Percentiles rank a stretch among this genome's conserved stretches.
Conservation (phyloP, 2,797 vertebrate genomes). For the Galagoides demidoff region DNA sequence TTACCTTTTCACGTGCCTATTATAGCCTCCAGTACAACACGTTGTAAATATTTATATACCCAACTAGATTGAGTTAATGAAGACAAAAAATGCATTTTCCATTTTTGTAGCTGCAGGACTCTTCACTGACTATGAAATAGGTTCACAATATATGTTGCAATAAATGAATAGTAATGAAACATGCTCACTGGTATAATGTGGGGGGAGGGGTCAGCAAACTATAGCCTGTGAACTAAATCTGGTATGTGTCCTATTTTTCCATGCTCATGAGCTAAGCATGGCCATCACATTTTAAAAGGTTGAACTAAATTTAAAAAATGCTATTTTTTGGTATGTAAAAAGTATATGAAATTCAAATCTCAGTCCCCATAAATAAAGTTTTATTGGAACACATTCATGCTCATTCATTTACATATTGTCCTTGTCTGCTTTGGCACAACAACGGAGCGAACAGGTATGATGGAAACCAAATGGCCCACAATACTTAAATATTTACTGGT, state of each 20-base stretch:
- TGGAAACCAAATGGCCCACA: neutral
- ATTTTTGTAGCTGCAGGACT: neutral
- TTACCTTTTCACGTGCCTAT: neutral
- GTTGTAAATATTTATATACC: neutral
- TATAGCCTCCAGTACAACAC: neutral
- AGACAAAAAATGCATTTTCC: neutral
- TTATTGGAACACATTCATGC: neutral
- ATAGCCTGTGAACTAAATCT: neutral
- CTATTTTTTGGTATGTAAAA: slow-evolving; percentile 11
- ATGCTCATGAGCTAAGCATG: neutral
- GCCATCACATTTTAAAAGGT: neutral
- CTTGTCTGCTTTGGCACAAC: neutral
- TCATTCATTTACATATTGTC: neutral
- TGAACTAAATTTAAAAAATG: neutral
- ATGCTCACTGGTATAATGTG: neutral
- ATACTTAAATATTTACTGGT: slow-evolving; percentile 14
- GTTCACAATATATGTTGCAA: neutral
- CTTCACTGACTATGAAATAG: neutral
- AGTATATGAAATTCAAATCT: slow-evolving; percentile 27
- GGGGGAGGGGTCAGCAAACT: neutral
- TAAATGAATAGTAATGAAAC: neutral
- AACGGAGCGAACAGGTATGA: neutral
- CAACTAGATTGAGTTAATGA: neutral
- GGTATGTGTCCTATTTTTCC: neutral
- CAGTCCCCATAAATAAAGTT: slow-evolving; percentile 30